Evolutionary conservation across 2,797 vertebrate genomes (phyloP).

Genomic region (Mormyrus hasselquistii): DNA sequence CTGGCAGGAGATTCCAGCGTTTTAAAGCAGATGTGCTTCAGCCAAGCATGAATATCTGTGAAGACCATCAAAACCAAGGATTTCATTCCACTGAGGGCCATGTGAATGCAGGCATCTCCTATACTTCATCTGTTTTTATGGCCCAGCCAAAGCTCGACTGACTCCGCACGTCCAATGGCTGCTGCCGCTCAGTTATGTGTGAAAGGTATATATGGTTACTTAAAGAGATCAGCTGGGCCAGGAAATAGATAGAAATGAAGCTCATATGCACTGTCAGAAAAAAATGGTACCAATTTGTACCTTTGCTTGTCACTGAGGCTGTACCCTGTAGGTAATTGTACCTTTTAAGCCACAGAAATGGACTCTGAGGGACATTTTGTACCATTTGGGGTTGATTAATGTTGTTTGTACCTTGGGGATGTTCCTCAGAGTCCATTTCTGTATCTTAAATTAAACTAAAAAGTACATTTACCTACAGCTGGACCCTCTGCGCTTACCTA

Average conservation of each 20-base stretch:
- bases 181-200: neutral
- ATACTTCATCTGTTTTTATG: neutral
- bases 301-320: neutral
- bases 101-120: neutral
- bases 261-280: neutral
- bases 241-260: neutral
- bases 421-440: neutral
- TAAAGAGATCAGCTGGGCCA: neutral
- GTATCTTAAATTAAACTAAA: neutral
- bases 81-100: neutral
- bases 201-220: neutral
- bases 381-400: neutral
- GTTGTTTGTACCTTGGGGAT: neutral
- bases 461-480: neutral
- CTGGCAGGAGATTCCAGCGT: neutral
- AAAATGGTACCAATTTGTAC: neutral
- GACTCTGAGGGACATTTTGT: neutral
- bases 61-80: neutral
- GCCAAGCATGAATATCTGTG: neutral
- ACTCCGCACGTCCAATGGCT: neutral
- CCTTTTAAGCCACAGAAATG: neutral
- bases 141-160: neutral
- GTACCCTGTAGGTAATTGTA: neutral
- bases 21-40: neutral
- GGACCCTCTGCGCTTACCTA: too few species aligned